Evolutionary conservation across 2,888 invertebrate species (phyloP).

Genomic region (Ornithoptera alexandrae): DNA sequence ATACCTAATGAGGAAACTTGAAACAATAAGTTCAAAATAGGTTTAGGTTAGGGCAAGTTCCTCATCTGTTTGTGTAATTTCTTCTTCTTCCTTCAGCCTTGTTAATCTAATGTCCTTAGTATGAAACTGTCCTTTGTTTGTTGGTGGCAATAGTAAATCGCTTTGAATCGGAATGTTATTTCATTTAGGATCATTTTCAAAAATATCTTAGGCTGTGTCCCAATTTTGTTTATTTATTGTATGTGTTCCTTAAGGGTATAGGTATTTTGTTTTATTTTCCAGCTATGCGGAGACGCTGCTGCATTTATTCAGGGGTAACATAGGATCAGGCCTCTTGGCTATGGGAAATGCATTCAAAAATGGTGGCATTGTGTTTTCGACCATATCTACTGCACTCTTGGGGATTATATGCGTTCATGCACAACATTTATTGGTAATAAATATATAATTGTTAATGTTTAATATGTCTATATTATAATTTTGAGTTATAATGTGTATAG

Average conservation of each 20-base stretch:
- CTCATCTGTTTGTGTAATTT: no score
- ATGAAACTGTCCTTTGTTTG: no score
- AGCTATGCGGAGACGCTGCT: slow-evolving; percentile 93
- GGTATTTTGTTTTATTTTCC: slow-evolving; percentile 26
- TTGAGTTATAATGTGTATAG: no score
- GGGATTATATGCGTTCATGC: slow-evolving; percentile 94
- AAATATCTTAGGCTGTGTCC: no score
- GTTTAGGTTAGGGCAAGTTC: no score
- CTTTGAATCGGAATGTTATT: no score
- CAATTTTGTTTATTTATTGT: not conserved
- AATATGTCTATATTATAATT: not conserved
- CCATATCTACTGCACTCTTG: slow-evolving; percentile 87
- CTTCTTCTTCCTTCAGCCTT: no score
- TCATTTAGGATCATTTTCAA: no score
- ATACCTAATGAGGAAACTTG: no score
- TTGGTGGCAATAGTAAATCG: no score
- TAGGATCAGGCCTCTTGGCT: slow-evolving; percentile 97
- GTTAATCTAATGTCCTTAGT: no score
- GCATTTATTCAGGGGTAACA: slow-evolving; percentile 96
- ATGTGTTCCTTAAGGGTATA: not conserved
- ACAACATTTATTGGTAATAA: slow-evolving; percentile 90
- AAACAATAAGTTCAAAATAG: no score
- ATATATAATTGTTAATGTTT: not conserved
- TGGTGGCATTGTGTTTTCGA: slow-evolving; percentile 91
- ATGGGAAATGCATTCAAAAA: slow-evolving; percentile 97